A percentile compares a stretch with the other conserved stretches of the same genome.
phyloP scores from a whole-genome alignment of 2,888 invertebrate species.

The Drosophila longiperda region DNA sequence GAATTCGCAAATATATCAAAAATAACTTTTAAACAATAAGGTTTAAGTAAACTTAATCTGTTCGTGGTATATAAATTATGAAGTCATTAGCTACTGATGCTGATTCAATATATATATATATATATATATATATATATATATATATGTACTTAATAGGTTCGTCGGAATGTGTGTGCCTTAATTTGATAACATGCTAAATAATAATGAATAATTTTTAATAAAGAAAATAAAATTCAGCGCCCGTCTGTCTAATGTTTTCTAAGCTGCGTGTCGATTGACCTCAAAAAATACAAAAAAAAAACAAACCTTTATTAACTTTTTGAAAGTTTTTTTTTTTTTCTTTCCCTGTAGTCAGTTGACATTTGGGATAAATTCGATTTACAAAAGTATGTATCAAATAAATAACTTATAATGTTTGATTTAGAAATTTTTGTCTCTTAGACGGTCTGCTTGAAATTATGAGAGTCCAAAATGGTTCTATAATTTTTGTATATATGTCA shows the following conservation, averaged over 20 bases:
- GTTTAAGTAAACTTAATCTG: not conserved
- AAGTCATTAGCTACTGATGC: not conserved
- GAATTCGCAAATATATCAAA: not conserved
- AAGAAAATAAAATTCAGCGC: not conserved
- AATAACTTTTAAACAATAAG: not conserved
- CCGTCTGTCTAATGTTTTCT: not conserved
- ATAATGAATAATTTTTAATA: not conserved
- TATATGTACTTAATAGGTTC: too few relatives aligned
- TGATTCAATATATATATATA: not conserved
- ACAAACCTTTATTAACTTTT: not conserved
- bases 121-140: too few relatives aligned
- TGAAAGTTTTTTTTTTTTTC: not conserved
- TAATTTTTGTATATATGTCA: not conserved
- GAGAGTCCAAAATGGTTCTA: not conserved
- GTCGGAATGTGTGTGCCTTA: too few relatives aligned
- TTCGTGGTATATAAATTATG: too few relatives aligned
- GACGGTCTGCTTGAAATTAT: not conserved
- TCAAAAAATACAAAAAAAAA: constrained; percentile 11
- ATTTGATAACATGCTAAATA: not conserved
- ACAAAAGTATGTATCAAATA: not conserved
- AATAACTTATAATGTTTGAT: not conserved
- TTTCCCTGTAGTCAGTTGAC: constrained; percentile 1
- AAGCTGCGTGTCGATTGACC: constrained; percentile 10
- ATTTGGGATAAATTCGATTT: not conserved
- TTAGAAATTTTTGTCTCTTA: not conserved